phyloP scores from a whole-genome alignment of 2,113 vertebrate species.

The Hylia prasina region DNA sequence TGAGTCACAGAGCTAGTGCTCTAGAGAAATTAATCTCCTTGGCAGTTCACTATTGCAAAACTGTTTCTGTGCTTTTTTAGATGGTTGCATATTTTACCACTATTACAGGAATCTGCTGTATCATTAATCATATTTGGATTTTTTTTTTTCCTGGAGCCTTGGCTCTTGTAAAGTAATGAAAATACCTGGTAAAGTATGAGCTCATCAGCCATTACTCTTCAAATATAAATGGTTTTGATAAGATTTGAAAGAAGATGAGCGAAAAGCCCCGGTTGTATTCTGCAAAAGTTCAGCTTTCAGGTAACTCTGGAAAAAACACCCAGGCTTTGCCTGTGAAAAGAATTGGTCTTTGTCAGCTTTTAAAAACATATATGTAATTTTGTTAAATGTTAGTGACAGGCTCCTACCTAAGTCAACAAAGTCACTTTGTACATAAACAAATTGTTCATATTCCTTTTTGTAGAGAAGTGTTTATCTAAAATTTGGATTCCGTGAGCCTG shows the following conservation, averaged over 20 bases:
- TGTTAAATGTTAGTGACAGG: conserved; percentile 1
- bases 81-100: neutral
- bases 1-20: neutral
- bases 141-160: neutral
- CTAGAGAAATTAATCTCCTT: neutral
- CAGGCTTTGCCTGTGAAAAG: neutral
- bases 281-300: neutral
- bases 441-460: conserved; percentile 38
- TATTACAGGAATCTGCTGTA: neutral
- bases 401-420: conserved; percentile 14
- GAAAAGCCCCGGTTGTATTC: conserved; percentile 12
- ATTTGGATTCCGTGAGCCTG: conserved; percentile 17
- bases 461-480: conserved; percentile 43
- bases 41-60: neutral
- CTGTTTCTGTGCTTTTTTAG: neutral
- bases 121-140: neutral
- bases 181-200: neutral
- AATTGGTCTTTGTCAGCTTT: conserved; percentile 34
- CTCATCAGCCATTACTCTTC: conserved; percentile 7
- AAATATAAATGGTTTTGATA: conserved; percentile 45
- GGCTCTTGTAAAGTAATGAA: neutral
- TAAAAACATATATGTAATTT: neutral
- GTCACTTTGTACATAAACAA: neutral
- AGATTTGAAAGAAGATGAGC: conserved; percentile 8
- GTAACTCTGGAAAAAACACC: neutral